Evolutionary conservation across 2,113 vertebrate genomes (phyloP).

Genomic region (Gavialis gangeticus): DNA sequence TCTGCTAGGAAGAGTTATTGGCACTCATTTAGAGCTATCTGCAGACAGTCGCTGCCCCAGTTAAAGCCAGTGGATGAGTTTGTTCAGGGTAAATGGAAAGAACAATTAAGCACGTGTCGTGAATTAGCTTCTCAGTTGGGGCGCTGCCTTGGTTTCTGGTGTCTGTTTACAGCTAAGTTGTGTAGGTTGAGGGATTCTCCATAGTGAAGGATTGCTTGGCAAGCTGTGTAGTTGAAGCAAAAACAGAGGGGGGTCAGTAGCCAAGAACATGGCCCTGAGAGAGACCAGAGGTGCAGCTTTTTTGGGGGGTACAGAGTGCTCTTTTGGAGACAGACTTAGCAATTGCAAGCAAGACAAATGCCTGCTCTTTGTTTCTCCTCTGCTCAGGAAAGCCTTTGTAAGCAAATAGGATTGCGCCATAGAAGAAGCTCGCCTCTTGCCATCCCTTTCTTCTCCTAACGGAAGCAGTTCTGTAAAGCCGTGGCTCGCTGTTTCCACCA

Average conservation of each 20-base stretch:
- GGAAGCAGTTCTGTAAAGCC: neutral
- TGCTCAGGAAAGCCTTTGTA: neutral
- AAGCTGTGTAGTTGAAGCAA: neutral
- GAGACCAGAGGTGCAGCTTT: neutral
- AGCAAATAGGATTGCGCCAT: neutral
- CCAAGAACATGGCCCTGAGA: neutral
- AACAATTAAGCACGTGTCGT: neutral
- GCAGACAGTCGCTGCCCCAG: neutral
- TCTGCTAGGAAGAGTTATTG: rapidly evolving
- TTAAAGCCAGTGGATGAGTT: neutral
- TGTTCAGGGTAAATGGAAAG: neutral
- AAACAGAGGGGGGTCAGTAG: neutral
- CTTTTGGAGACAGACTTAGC: neutral
- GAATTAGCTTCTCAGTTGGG: no score
- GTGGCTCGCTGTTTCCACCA: neutral
- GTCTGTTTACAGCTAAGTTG: neutral
- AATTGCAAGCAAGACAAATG: neutral
- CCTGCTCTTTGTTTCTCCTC: neutral
- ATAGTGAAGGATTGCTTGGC: neutral
- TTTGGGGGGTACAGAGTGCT: neutral
- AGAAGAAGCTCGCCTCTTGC: neutral
- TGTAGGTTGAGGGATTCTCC: neutral
- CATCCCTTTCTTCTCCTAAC: neutral
- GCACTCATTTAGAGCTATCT: neutral
- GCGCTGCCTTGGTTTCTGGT: no score